These are phyloP conservation scores for Myotis lucifugus DNA, from an alignment of 2,113 vertebrate species.

Conservation along the genomic window DNA sequence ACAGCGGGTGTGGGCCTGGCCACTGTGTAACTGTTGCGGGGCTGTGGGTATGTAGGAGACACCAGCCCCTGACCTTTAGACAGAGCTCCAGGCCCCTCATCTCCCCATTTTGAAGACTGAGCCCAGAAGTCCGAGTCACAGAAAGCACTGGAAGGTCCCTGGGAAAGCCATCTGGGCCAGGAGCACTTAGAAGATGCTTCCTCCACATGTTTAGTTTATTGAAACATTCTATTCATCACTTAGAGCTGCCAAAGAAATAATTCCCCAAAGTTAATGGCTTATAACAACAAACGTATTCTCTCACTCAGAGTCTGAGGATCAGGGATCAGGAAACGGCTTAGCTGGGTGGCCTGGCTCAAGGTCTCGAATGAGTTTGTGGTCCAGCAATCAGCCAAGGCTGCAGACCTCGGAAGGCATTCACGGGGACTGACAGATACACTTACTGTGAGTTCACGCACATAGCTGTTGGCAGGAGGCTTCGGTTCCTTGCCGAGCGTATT, in stretches of 20 bases:
- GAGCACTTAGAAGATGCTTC: background rate
- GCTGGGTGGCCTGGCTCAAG: background rate
- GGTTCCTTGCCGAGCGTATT: background rate
- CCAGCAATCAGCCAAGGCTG: background rate
- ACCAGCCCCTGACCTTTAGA: background rate
- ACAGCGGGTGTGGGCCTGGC: background rate
- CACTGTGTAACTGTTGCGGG: background rate
- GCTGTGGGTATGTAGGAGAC: background rate
- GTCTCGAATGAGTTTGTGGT: background rate
- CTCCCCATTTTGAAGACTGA: background rate
- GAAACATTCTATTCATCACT: background rate
- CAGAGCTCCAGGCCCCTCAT: background rate
- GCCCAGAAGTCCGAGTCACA: slow-evolving; percentile 34
- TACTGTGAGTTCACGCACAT: background rate
- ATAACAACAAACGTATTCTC: background rate
- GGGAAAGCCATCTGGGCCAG: background rate
- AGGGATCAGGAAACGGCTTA: background rate
- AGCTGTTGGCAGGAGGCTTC: background rate
- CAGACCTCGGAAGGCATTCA: background rate
- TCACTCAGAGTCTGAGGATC: background rate
- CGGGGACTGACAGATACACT: background rate
- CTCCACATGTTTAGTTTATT: background rate
- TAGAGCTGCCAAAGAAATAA: slow-evolving; percentile 4
- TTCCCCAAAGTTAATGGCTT: background rate
- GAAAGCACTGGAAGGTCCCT: background rate